A percentile compares a stretch with the other conserved stretches of the same genome.
These are phyloP conservation scores for Rhinichthys klamathensis DNA, from an alignment of 2,113 vertebrate genomes.

Conservation along the genomic window DNA sequence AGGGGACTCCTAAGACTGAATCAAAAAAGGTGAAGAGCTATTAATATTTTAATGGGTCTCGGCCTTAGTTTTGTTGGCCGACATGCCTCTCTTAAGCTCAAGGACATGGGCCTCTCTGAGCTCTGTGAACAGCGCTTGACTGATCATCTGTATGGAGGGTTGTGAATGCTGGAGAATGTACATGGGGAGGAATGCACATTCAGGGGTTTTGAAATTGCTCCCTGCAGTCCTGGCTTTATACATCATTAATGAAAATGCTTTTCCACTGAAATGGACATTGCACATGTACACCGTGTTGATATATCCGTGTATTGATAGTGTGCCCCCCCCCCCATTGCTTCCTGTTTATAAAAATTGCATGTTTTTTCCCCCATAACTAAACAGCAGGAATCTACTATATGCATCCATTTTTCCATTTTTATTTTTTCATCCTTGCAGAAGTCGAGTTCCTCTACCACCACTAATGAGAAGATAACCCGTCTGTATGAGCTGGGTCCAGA, in stretches of 20 bases:
- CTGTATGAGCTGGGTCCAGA: conserved; percentile 96
- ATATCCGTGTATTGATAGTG: too few relatives aligned
- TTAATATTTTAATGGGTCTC: neutral
- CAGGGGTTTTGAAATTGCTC: conserved; percentile 29
- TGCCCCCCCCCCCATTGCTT: neutral
- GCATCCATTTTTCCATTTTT: neutral
- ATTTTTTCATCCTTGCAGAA: conserved; percentile 78
- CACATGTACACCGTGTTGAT: neutral
- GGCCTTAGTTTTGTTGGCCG: neutral
- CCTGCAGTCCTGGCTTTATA: conserved; percentile 16
- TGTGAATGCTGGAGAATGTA: conserved; percentile 10
- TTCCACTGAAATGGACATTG: conserved; percentile 13
- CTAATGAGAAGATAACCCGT: conserved; percentile 98
- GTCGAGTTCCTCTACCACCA: conserved; percentile 96
- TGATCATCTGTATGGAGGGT: conserved; percentile 1
- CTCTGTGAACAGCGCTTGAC: neutral
- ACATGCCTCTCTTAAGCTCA: neutral
- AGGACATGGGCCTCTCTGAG: neutral
- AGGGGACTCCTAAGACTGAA: conserved; percentile 91
- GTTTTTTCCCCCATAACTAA: neutral
- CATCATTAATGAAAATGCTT: conserved; percentile 38
- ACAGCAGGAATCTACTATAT: conserved; percentile 3
- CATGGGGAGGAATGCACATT: neutral
- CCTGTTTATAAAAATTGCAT: neutral
- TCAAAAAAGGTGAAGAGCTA: conserved; percentile 87